Base-by-base conservation (phyloP, 2,797 vertebrate species). In the Pseudochirops cupreus region DNA sequence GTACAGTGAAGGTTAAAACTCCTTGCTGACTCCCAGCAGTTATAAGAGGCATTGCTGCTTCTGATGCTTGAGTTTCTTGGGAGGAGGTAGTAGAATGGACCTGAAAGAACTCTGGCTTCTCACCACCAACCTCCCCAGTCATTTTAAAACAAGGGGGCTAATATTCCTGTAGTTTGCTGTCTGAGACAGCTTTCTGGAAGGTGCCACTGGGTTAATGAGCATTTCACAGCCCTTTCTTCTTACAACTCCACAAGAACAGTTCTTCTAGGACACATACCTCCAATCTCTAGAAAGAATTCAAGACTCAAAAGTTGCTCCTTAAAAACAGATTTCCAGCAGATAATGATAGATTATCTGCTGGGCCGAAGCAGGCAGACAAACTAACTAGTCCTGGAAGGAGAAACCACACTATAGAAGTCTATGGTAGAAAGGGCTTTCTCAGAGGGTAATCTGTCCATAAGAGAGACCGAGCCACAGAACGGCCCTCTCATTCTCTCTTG, bases 1-100 rank as follows among this genome's bases (percentile, higher is more conserved):
- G 74, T 82, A 82, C 21, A 82, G 74, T 46, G 74, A 82, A 82
- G 74, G 74, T 82, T 82, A 82, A 82, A 82, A 82, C 74, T 82
- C 74, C 74, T 82, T 46, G 74, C 74, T 46, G 74, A 82, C 74
- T 82, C 74, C 74, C 74, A 82, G 74, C 74, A 82, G 74, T 46
- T 82, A 11, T 46, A 82, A 82, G 39, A 82, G 39, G 74, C 74
- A 46, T 82, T 82, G 39, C 67, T 82, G n/a, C 74, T 82, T 82
- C 74, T 82, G 74, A 82, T 46, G 39, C 74, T 82, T 82, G 74
- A 82, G 39, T 39, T 82, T 82, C 39, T 82, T 82, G 74, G 39
- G 74, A 82, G 74, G 39, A 46, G 74, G 74, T 82, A 82, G 74
- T 24, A 46, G 39, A 82, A 82, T 82, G 39, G 74, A 82, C 74